Conservation (phyloP, 2,888 invertebrate genomes). For the Lasioglossum vierecki region DNA sequence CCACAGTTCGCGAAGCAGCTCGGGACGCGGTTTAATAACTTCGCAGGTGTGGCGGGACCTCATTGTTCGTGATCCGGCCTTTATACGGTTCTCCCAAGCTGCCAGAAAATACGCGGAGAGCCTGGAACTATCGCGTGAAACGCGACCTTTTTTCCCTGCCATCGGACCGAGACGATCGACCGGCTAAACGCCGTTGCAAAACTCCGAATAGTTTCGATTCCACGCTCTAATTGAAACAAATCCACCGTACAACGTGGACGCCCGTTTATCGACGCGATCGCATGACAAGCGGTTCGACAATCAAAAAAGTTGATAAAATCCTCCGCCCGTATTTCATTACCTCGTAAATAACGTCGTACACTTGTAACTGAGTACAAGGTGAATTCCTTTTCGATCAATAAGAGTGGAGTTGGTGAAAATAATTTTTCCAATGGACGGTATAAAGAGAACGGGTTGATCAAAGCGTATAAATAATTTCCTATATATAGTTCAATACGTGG, state of each 20-base stretch:
- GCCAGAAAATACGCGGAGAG: neutral
- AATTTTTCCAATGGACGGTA: neutral
- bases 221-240: conserved; percentile 16
- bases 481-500: neutral
- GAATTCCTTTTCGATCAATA: neutral
- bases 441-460: neutral
- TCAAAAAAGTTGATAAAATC: neutral
- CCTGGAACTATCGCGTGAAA: neutral
- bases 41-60: conserved; percentile 31
- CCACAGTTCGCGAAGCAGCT: conserved; percentile 34
- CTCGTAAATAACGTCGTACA: neutral
- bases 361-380: neutral
- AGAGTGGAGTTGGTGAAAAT: no score
- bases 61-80: conserved; percentile 21
- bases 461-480: neutral
- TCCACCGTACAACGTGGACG: neutral
- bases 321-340: neutral
- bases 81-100: conserved; percentile 6
- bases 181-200: conserved; percentile 8
- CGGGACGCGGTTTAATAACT: conserved; percentile 32
- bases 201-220: conserved; percentile 15
- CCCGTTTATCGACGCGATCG: neutral
- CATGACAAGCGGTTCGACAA: neutral
- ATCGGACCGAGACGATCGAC: conserved; percentile 4
- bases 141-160: neutral